A percentile compares a stretch with the other conserved stretches of the same genome.
Conservation (phyloP, 2,113 vertebrate species). For the Apodemus sylvaticus region DNA sequence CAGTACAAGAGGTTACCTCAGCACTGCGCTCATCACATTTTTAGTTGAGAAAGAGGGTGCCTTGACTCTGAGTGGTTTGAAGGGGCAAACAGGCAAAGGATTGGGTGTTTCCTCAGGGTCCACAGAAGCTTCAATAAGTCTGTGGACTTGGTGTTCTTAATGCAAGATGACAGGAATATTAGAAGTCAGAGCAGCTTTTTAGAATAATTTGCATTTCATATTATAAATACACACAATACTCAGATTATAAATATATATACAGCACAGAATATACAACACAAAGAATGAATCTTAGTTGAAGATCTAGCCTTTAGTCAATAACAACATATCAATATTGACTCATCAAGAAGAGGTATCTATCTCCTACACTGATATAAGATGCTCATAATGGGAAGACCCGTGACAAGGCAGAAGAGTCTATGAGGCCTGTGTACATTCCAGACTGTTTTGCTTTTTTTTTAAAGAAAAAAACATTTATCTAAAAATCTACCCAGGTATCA, state of each 20-base stretch:
- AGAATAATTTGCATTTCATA: not conserved
- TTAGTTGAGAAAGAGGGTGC: not conserved
- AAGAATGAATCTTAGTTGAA: not conserved
- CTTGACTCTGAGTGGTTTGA: not conserved
- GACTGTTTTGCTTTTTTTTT: not conserved
- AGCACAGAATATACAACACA: not conserved
- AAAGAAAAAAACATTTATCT: not conserved
- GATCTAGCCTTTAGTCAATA: not conserved
- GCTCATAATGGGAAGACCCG: not conserved
- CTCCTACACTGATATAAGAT: not conserved
- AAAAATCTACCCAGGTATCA: not conserved
- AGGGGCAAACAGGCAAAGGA: not conserved
- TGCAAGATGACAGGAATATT: not conserved
- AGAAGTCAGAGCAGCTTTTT: not conserved
- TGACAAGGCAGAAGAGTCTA: not conserved
- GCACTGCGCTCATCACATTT: not conserved
- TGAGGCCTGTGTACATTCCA: not conserved
- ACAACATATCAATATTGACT: not conserved
- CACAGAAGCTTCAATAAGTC: not conserved
- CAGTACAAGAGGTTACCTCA: not conserved
- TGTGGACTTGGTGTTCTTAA: not conserved
- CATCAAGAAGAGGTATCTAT: not conserved
- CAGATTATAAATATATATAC: not conserved
- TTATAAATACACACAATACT: not conserved
- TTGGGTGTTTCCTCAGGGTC: not conserved